Percentiles rank a stretch among this genome's conserved stretches.
Evolutionary conservation across 2,113 vertebrate genomes (phyloP).

Genomic region (Corvus hawaiiensis): DNA sequence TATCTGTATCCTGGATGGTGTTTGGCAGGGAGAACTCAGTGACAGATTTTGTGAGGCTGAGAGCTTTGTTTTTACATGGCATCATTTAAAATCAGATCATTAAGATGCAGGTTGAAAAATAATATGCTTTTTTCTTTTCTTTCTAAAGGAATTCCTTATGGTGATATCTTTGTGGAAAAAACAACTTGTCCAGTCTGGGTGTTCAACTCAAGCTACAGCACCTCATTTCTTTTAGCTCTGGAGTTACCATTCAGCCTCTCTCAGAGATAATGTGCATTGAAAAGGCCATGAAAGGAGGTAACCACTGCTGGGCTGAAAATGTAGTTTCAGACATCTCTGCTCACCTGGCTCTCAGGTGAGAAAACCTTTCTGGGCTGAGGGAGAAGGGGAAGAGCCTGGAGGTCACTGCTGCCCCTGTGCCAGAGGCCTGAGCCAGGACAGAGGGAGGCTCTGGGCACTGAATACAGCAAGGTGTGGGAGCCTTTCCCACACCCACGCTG

Average conservation of each 20-base stretch:
- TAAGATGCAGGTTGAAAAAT: not conserved
- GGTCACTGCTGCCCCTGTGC: not conserved
- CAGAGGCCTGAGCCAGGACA: not conserved
- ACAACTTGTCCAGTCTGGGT: not conserved
- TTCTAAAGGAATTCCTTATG: not conserved
- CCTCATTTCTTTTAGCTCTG: not conserved
- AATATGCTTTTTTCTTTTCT: not conserved
- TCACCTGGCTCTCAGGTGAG: not conserved
- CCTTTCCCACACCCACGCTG: too few species aligned
- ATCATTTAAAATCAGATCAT: not conserved
- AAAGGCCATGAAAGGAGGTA: not conserved
- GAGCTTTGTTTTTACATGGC: not conserved
- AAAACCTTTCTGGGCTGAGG: not conserved
- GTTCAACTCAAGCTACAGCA: not conserved
- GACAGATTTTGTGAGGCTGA: not conserved
- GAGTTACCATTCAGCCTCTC: not conserved
- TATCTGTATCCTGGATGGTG: not conserved
- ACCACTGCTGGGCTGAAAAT: not conserved
- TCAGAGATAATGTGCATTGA: accelerated
- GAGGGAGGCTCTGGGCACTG: not conserved
- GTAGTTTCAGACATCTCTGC: not conserved
- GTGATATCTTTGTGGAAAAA: not conserved
- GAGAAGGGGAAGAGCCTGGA: not conserved
- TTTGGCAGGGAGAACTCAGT: not conserved
- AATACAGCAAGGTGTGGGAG: not conserved